These are phyloP conservation scores for Geococcyx californianus DNA, from an alignment of 2,113 vertebrate genomes.

Conservation along the genomic window DNA sequence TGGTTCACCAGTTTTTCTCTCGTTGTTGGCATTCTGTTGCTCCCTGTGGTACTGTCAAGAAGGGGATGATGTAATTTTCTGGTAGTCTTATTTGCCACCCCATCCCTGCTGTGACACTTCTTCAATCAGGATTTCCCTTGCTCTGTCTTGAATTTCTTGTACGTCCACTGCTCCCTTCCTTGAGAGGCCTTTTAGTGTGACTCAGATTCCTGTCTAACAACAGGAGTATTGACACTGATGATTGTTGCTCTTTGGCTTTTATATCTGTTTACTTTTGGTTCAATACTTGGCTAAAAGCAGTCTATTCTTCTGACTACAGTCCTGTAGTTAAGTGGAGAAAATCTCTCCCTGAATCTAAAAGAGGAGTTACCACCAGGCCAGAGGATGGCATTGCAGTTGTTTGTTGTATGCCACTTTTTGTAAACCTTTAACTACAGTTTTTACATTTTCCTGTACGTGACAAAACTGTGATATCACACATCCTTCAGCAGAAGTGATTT, in stretches of 20 bases:
- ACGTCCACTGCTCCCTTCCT: background rate
- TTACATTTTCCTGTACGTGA: background rate
- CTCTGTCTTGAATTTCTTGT: slow-evolving; percentile 1
- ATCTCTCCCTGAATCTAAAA: background rate
- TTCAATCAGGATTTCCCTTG: slow-evolving; percentile 1
- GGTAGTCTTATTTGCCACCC: background rate
- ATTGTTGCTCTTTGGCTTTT: background rate
- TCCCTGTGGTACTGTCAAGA: background rate
- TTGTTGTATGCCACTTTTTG: background rate
- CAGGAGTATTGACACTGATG: background rate
- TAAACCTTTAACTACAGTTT: background rate
- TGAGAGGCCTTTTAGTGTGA: background rate
- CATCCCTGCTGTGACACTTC: background rate
- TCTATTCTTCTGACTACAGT: background rate
- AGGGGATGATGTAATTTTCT: background rate
- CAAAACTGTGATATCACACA: background rate
- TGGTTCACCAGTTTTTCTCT: background rate
- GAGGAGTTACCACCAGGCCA: background rate
- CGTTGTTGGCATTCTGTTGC: background rate
- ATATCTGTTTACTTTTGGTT: background rate
- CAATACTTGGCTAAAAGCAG: background rate
- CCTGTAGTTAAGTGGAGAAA: background rate
- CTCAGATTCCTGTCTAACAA: slow-evolving; percentile 27
- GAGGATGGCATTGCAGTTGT: background rate
- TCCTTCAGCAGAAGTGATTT: background rate